Conservation (phyloP, 2,797 vertebrate species). For the Oreortyx pictus region DNA sequence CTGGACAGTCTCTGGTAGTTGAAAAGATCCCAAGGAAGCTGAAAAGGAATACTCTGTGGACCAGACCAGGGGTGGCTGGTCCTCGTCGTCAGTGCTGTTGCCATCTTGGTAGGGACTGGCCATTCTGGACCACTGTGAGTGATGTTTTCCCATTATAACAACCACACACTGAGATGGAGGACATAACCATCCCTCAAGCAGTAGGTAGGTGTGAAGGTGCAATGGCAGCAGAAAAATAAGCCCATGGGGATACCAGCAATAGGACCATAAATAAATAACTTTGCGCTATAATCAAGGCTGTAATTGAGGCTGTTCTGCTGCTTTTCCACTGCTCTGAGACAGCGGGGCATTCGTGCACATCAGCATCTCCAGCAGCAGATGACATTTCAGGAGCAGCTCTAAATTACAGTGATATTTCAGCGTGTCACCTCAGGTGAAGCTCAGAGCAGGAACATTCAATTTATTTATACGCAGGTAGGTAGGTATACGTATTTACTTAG, state of each 20-base stretch:
- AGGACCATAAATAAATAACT: neutral
- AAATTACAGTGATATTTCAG: neutral
- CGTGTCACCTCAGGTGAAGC: neutral
- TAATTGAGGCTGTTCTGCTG: slow-evolving; percentile 7
- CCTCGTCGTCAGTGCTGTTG: neutral
- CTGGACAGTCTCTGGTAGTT: neutral
- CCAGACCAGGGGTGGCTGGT: rapidly evolving
- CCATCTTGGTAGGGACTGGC: neutral
- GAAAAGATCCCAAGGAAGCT: neutral
- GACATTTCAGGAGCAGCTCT: neutral
- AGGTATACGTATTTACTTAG: neutral
- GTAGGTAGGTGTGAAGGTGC: neutral
- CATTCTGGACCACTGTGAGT: neutral
- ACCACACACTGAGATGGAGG: neutral
- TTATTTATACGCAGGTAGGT: neutral
- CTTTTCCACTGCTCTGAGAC: neutral
- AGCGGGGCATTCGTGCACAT: neutral
- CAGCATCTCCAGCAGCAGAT: neutral
- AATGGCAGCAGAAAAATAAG: neutral
- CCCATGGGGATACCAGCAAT: rapidly evolving
- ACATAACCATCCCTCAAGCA: neutral
- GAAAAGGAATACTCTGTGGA: neutral
- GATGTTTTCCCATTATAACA: neutral
- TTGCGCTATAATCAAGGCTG: neutral
- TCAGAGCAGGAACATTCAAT: neutral